Evolutionary conservation across 2,113 vertebrate genomes (phyloP).

Genomic region (Oriolus oriolus): DNA sequence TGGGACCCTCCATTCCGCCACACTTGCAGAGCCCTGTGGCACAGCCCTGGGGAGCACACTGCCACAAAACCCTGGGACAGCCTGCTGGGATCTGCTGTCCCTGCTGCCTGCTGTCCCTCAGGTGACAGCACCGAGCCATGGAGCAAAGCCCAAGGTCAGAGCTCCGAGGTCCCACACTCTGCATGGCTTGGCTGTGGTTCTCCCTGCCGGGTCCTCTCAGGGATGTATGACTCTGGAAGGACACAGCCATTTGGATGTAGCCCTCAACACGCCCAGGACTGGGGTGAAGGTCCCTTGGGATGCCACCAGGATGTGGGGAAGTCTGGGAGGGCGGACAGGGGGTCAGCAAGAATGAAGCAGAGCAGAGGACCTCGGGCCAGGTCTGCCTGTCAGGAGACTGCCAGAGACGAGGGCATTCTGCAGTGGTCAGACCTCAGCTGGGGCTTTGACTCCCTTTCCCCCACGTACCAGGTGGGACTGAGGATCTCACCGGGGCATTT

Average conservation of each 20-base stretch:
- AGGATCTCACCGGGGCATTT: neutral
- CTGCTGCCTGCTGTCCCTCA: neutral
- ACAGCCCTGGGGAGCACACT: neutral
- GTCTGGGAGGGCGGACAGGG: neutral
- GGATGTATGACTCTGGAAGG: neutral
- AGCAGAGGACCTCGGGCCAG: neutral
- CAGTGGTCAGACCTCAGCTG: neutral
- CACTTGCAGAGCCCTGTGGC: neutral
- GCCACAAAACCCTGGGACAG: neutral
- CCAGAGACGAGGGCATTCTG: neutral
- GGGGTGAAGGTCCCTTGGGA: neutral
- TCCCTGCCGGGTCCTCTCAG: neutral
- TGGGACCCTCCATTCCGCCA: neutral
- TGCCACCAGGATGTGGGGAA: neutral
- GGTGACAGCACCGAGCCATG: neutral
- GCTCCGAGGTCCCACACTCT: rapidly evolving
- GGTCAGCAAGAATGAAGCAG: neutral
- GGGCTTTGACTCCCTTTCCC: neutral
- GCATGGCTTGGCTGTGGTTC: neutral
- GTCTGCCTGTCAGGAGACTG: neutral
- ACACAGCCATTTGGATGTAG: neutral
- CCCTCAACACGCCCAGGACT: neutral
- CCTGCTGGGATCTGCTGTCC: neutral
- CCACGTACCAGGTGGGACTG: neutral
- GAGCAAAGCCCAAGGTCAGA: neutral